Conservation (phyloP, 2,888 invertebrate genomes). For the Liodrosophila aerea region DNA sequence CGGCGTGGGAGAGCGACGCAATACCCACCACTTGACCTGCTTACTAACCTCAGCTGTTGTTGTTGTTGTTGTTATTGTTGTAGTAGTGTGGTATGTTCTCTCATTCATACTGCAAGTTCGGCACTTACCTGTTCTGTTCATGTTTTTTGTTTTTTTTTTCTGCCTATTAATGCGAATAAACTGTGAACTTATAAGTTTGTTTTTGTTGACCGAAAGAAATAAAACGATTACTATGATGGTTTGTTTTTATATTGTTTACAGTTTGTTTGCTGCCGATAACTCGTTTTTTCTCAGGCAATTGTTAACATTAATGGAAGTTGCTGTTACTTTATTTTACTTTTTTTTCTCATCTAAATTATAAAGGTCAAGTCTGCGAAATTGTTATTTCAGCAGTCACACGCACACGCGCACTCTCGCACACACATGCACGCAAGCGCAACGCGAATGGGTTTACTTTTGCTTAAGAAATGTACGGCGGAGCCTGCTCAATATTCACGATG, state of each 20-base stretch:
- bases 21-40: slow-evolving; percentile 4
- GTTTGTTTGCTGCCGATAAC: not conserved
- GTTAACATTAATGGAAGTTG: slow-evolving; percentile 10
- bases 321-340: slow-evolving; percentile 18
- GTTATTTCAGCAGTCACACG: slow-evolving; percentile 13
- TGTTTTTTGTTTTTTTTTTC: not conserved
- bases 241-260: not conserved
- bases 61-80: not conserved
- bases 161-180: not conserved
- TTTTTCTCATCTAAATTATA: too few relatives aligned
- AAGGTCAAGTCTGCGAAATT: slow-evolving; percentile 35
- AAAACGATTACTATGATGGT: too few relatives aligned
- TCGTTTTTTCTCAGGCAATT: not conserved
- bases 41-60: not conserved
- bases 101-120: not conserved
- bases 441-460: slow-evolving; percentile 22
- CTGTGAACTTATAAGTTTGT: too few relatives aligned
- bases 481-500: slow-evolving; percentile 31
- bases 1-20: slow-evolving; percentile 6
- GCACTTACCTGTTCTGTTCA: slow-evolving; percentile 2
- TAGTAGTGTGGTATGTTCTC: not conserved
- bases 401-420: not conserved
- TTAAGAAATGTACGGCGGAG: too few relatives aligned
- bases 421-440: slow-evolving; percentile 52
- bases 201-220: too few relatives aligned